A percentile compares a stretch with the other conserved stretches of the same genome.
These are phyloP conservation scores for Chloroceryle amazona DNA, from an alignment of 2,797 vertebrate species.

Conservation along the genomic window DNA sequence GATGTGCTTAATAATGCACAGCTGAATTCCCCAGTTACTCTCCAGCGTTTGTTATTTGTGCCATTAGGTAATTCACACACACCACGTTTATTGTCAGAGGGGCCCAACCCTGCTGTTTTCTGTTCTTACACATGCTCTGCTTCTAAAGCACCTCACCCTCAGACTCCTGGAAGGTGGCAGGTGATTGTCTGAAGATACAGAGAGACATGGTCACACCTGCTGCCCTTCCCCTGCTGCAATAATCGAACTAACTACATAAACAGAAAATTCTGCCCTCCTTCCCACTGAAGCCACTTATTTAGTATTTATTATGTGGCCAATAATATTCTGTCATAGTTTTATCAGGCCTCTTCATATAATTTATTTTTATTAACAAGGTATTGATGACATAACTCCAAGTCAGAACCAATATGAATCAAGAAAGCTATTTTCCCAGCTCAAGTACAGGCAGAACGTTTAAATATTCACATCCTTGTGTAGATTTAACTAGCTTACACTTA, in stretches of 20 bases:
- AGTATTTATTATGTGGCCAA: not conserved
- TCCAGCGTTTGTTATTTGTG: not conserved
- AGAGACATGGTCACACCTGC: not conserved
- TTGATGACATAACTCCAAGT: not conserved
- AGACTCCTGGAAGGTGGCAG: rapidly evolving
- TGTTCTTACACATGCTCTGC: not conserved
- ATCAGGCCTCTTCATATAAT: not conserved
- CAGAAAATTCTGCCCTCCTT: not conserved
- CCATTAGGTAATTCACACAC: not conserved
- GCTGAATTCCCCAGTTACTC: not conserved
- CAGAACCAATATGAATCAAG: not conserved
- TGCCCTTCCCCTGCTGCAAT: not conserved
- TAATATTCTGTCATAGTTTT: not conserved
- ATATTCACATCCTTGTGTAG: not conserved
- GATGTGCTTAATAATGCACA: not conserved
- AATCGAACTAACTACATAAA: not conserved
- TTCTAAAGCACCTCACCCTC: not conserved
- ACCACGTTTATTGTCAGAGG: not conserved
- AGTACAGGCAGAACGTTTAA: not conserved
- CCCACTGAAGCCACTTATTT: not conserved
- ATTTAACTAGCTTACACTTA: not conserved
- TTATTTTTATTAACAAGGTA: not conserved
- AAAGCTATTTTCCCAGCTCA: not conserved
- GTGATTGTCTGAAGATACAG: not conserved
- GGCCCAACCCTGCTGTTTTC: not conserved